Evolutionary conservation across 2,113 vertebrate species (phyloP), one percentile per base, ranked within the genome.

Genomic region (Mustela nigripes): DNA sequence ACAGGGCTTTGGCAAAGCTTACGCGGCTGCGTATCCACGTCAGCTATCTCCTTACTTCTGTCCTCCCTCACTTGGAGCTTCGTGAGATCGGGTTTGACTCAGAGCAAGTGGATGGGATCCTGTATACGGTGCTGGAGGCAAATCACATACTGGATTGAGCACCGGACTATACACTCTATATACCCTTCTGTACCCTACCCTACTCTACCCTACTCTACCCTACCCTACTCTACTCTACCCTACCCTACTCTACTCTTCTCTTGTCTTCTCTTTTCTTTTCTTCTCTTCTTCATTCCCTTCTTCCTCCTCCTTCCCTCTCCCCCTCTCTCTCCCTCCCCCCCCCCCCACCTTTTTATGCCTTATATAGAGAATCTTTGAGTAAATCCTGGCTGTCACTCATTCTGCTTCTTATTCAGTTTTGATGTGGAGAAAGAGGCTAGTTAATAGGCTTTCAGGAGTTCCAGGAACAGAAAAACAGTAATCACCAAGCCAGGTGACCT

Each of bases 81-180:
- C 96, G 98, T 56, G 99, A 99, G 91, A 99, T 99, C 98, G 99
- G 98, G 96, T 97, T 98, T 89, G 99, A 99, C 84, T 99, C 97
- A 0, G 96, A 98, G 39, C 99, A 99, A 48, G 98, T 99, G 69
- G 99, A 99, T 98, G 98, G 97, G 98, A 99, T 99, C 98, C 98
- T 99, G 96, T 99, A 99, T 97, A 99, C 98, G 87, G 98, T 99
- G 95, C 98, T 99, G 96, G 99, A 99, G 94, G 99, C 99, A 94
- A 99, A 99, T 73, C 87, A 96, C 97, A 97, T 87, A 93, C 90
- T 97, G 97, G 96, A 98, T 45, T 97, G 98, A 98, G 50, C 95
- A 84, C 74, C 91, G 94, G 84, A 85, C 94, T 88, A 81, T 96
- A 69, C 69, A 62, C 50, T 97, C 60, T 94, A 12, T 95, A 50